Base-by-base conservation (phyloP, 2,888 invertebrate species). In the Dryococelus australis region DNA sequence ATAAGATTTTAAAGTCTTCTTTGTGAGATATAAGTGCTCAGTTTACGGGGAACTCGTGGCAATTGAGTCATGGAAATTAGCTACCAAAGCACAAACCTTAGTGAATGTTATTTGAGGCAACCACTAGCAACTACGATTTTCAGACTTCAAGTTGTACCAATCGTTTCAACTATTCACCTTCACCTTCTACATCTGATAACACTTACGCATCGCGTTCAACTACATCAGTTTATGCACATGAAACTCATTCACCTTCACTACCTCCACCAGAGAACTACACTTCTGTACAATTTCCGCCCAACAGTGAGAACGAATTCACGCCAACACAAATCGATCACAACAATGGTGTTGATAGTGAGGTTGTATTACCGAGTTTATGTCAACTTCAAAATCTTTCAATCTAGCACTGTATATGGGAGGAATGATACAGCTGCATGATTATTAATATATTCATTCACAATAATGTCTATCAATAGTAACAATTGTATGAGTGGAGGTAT, bases 41-140 rank as follows among this genome's bases (percentile, higher is more conserved):
- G 35, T 53, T n/a, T 78, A 86, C 80, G 86, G 86, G 16, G 86
- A 86, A 86, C 28, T 2, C n/a, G 28, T 86, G 27, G 86, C 65
- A n/a, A 53, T 13, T 26, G 65, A 86, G 26, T 43, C 43, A 26
- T 8, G 80, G 6, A 43, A 43, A 13, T 79, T 86, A n/a, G 28
- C 8, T 1, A 12, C 78, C 35, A 35, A 6, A 43, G 47, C 35
- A 79, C 26, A 80, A 80, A 80, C 35, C 27, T 28, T 79, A 20
- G 35, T 9, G 24, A 86, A 35, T 65, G 13, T 79, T 79, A 43
- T 86, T 79, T 86, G 79, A 79, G 28, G 43, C 79, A n/a, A 35
- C 65, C 12, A 80, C 27, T 26, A 43, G 43, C 43, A 84, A 84
- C 26, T 84, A 43, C 27, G 83, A 83, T 65, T 20, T 65, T 65